These are phyloP conservation scores for Microcebus ravelobensis DNA, from an alignment of 2,113 vertebrate species.

Conservation along the genomic window DNA sequence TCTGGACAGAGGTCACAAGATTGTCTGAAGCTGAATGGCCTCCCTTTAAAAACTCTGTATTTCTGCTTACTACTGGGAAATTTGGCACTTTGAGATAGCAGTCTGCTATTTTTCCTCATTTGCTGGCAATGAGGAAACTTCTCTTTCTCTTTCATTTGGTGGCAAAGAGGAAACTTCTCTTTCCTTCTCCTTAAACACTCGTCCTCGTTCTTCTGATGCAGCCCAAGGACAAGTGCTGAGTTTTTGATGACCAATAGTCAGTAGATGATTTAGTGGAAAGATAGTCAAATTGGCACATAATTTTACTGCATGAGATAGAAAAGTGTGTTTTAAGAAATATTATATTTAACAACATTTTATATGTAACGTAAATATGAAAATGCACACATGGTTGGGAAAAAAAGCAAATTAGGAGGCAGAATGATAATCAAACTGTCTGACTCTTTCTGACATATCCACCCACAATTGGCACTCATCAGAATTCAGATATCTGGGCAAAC, in stretches of 20 bases:
- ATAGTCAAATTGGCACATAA: neutral
- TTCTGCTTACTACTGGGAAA: too few species aligned
- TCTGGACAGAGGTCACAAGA: too few species aligned
- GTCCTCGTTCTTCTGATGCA: too few species aligned
- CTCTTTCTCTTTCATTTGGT: too few species aligned
- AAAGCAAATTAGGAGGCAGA: neutral
- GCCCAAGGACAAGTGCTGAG: neutral
- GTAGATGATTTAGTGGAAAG: neutral
- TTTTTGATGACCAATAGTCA: neutral
- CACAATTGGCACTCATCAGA: neutral
- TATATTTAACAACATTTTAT: neutral
- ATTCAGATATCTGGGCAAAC: neutral
- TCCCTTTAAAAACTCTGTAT: too few species aligned
- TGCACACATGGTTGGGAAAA: neutral
- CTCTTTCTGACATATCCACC: too few species aligned
- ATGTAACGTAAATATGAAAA: neutral
- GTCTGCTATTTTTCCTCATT: too few species aligned
- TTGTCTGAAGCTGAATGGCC: too few species aligned
- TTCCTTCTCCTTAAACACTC: too few species aligned
- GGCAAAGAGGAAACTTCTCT: too few species aligned
- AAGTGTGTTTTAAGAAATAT: neutral
- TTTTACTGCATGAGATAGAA: neutral
- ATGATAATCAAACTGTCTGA: neutral
- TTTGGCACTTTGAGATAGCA: too few species aligned
- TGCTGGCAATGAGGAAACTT: too few species aligned